Evolutionary conservation across 1,140 invertebrate species (phyloP), one percentile per base, ranked within the genome.

Genomic region (Brachionus angularis): DNA sequence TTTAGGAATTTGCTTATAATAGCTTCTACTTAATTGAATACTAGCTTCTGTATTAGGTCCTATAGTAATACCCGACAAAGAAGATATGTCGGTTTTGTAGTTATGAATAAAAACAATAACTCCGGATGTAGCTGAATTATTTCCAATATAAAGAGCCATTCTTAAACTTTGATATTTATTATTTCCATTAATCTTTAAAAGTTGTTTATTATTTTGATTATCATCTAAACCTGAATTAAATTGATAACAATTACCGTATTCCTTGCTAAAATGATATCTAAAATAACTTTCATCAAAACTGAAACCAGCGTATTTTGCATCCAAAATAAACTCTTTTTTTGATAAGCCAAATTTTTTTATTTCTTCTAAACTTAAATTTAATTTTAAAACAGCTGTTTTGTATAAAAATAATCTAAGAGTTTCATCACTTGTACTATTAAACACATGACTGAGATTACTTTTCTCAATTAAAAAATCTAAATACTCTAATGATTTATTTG

Each of bases 221-320:
- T 1, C 8, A 7, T 12, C 36, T 10, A n/a, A 5, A 4, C 29
- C 39, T 18, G 39, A 44, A 8, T 64, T 64, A 14, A 46, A 44
- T 33, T n/a, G 16, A 25, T 64, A 64, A 25, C 61, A 64, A 14
- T 64, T 64, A 5, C 61, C 61, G n/a, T 64, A 44, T 16, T 18
- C 12, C 8, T 14, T 23, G 31, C 46, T 10, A 18, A 12, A 39
- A 46, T 29, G 34, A 16, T 18, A 46, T 5, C 2, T 46, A 49
- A 44, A 64, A 16, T 31, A 5, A 1, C 16, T 31, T 18, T n/a
- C 21, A 16, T 46, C 21, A 33, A 34, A 64, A 16, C 21, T 7
- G 10, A 29, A 2, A 2, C 5, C 12, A 4, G 16, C 5, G 21
- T 33, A 44, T 5, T 10, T 10, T 44, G 36, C 42, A 16, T 33